phyloP scores from a whole-genome alignment of 2,888 invertebrate species.

The Tetrapedia diversipes region DNA sequence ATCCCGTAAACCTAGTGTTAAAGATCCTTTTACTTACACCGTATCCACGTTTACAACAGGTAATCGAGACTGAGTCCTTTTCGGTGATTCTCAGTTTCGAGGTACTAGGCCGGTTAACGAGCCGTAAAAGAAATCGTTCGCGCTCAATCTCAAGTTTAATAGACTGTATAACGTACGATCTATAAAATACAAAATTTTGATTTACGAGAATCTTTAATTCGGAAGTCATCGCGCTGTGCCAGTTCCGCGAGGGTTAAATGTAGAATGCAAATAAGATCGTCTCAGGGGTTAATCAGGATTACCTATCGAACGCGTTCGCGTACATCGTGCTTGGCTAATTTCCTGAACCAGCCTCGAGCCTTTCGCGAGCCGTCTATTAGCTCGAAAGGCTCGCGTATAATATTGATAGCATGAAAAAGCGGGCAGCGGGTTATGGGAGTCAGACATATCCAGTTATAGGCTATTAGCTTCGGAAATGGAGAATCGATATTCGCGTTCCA shows the following conservation, averaged over 20 bases:
- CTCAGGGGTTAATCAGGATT: too few species aligned
- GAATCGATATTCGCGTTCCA: constrained; percentile 59
- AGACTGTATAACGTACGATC: too few species aligned
- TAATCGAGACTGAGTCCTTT: too few species aligned
- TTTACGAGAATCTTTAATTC: not conserved
- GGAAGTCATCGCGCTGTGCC: too few species aligned
- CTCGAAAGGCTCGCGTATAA: constrained; percentile 16
- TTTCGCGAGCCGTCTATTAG: constrained; percentile 39
- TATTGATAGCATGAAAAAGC: constrained; percentile 40
- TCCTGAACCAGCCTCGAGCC: constrained; percentile 23
- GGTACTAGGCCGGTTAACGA: too few species aligned
- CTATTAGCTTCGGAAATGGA: constrained; percentile 53
- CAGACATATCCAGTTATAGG: constrained; percentile 42
- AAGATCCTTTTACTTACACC: too few species aligned
- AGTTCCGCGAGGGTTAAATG: not conserved
- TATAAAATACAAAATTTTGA: not conserved
- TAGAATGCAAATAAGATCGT: not conserved
- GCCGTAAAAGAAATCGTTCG: too few species aligned
- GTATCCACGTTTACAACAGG: too few species aligned
- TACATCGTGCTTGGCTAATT: constrained; percentile 20
- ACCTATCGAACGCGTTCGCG: not conserved
- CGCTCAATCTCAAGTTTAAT: too few species aligned
- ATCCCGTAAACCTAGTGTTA: too few species aligned
- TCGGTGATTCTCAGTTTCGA: too few species aligned
- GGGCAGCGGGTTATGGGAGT: constrained; percentile 42